phyloP scores from a whole-genome alignment of 2,888 invertebrate genomes.

The Luperina testacea region DNA sequence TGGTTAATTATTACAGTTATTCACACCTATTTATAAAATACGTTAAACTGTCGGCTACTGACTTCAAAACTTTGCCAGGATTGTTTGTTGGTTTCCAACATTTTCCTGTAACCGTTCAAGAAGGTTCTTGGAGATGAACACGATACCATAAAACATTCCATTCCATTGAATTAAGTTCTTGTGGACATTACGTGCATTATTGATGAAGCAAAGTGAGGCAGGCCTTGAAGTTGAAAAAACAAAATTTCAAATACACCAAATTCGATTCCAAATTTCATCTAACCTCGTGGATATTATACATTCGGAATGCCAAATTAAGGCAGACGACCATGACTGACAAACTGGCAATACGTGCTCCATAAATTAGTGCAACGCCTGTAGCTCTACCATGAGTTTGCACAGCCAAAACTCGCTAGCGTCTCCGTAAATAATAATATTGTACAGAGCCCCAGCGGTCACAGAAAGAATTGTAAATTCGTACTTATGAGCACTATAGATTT shows the following conservation, averaged over 20 bases:
- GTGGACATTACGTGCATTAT: conserved; percentile 48
- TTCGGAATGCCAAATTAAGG: conserved; percentile 56
- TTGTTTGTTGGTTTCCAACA: conserved; percentile 7
- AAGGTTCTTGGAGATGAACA: conserved; percentile 41
- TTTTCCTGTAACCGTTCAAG: conserved; percentile 11
- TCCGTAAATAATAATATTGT: no score
- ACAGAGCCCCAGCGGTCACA: no score
- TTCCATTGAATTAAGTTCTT: conserved; percentile 42
- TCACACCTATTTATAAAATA: conserved; percentile 40
- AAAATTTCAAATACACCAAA: conserved; percentile 48
- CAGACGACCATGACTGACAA: conserved; percentile 44
- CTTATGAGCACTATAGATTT: no score
- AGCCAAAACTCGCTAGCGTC: no score
- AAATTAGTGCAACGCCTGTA: conserved; percentile 25
- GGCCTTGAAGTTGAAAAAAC: conserved; percentile 51
- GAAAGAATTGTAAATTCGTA: no score
- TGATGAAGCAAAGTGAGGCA: conserved; percentile 43
- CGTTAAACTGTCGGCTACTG: conserved; percentile 13
- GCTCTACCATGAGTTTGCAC: no score
- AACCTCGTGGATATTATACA: conserved; percentile 44
- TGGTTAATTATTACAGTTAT: conserved; percentile 29
- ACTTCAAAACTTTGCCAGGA: conserved; percentile 7
- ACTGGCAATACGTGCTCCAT: conserved; percentile 24
- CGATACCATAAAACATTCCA: conserved; percentile 37
- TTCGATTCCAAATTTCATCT: conserved; percentile 53